These are phyloP conservation scores for Labia minor DNA, from an alignment of 2,888 invertebrate genomes.

Conservation along the genomic window DNA sequence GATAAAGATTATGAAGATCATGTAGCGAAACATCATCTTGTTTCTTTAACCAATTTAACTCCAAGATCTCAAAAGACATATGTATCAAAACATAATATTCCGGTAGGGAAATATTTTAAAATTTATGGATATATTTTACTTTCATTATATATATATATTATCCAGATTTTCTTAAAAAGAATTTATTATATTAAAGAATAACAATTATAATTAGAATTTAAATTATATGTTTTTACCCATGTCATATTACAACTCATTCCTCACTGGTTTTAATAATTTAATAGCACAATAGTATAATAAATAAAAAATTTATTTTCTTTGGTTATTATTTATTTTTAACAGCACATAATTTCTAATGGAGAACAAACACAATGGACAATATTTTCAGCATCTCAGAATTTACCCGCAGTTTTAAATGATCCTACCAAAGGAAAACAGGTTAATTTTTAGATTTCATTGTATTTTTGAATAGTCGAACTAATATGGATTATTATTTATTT, in stretches of 20 bases:
- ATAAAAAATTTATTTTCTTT: too few relatives aligned
- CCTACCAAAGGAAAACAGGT: constrained; percentile 82
- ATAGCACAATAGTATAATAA: too few relatives aligned
- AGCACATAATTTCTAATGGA: neutral
- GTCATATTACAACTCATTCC: too few relatives aligned
- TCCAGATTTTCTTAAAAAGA: constrained; percentile 1
- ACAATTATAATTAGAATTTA: too few relatives aligned
- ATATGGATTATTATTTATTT: constrained; percentile 23
- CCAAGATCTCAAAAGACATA: constrained; percentile 41
- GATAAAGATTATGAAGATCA: constrained; percentile 82
- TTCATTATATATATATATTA: neutral
- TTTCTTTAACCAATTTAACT: constrained; percentile 28
- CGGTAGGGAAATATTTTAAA: neutral
- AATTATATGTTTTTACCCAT: too few relatives aligned
- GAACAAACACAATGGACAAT: constrained; percentile 55
- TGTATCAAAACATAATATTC: constrained; percentile 28
- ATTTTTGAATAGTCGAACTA: neutral
- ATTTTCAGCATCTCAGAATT: constrained; percentile 84
- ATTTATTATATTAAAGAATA: neutral
- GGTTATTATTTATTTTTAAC: neutral
- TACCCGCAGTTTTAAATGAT: constrained; percentile 92
- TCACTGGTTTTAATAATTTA: too few relatives aligned
- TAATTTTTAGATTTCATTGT: constrained; percentile 32
- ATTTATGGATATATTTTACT: too few relatives aligned
- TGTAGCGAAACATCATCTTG: constrained; percentile 52